Conservation (phyloP, 2,797 vertebrate species). For the Amniataba percoides region DNA sequence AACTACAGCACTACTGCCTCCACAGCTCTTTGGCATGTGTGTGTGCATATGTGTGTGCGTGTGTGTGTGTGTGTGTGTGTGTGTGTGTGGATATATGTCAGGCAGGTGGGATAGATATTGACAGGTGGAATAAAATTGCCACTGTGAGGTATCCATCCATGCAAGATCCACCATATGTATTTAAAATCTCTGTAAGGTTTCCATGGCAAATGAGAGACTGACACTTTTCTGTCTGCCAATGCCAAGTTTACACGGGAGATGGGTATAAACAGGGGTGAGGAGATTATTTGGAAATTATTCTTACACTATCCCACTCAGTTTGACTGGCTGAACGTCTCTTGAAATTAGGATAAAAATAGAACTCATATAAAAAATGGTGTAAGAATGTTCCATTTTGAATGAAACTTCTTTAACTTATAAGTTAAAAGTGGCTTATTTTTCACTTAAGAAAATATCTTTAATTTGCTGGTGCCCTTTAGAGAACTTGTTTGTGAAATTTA, state of each 20-base stretch:
- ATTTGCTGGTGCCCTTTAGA: too few species aligned
- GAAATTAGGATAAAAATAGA: slow-evolving; percentile 31
- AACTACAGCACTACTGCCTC: slow-evolving; percentile 61
- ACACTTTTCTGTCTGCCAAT: slow-evolving; percentile 65
- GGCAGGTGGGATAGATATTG: slow-evolving; percentile 56
- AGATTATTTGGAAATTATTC: slow-evolving; percentile 14
- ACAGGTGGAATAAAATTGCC: slow-evolving; percentile 71
- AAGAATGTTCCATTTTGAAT: neutral
- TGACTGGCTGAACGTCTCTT: slow-evolving; percentile 24
- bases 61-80: slow-evolving; percentile 24
- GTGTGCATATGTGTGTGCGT: slow-evolving; percentile 23
- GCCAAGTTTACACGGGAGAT: slow-evolving; percentile 17
- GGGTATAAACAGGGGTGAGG: slow-evolving; percentile 30
- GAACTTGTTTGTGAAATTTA: too few species aligned
- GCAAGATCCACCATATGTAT: slow-evolving; percentile 67
- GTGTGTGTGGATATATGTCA: slow-evolving; percentile 25
- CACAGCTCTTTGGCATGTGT: slow-evolving; percentile 22
- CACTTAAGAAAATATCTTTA: too few species aligned
- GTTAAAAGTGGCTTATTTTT: too few species aligned
- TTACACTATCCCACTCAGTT: slow-evolving; percentile 38
- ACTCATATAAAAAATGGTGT: neutral
- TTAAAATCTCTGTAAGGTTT: slow-evolving; percentile 54
- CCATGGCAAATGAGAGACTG: slow-evolving; percentile 58
- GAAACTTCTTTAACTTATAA: neutral
- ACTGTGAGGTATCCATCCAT: slow-evolving; percentile 67